Base-by-base conservation (phyloP, 2,888 invertebrate genomes). In the Drosophila multiciliata region DNA sequence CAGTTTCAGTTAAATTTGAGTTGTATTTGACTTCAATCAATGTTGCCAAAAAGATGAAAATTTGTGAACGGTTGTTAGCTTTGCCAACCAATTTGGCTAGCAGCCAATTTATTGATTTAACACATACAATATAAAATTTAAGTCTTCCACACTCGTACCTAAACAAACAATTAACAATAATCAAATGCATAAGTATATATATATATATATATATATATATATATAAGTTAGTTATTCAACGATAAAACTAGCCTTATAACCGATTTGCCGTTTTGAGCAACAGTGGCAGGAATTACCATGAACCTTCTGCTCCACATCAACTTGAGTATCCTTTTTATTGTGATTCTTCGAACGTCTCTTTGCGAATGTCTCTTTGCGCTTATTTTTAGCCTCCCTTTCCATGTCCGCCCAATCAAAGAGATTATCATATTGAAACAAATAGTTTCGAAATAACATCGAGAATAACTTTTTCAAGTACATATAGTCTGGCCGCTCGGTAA, bases 401-500 rank as follows among this genome's bases (percentile, higher is more conserved):
- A 74, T 35, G 7, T 68, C 55, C 11, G 76, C 72, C 86, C 86
- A 87, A 42, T 87, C 86, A 45, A 73, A 87, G 1, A 66, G 59
- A 26, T 69, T 71, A 32, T 87, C 89, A 9, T 54, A 53, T 1
- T 70, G 20, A 35, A 66, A 6, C 38, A n/a, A 52, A 8, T 63
- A 45, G 33, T 66, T 74, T 1, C 72, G 67, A 7, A 78, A 80
- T 0, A 89, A 49, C 9, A 65, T 42, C 50, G 70, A 73, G 23
- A 87, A 82, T 0, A 87, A 63, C 45, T 82, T 71, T 0, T 77
- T 73, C 59, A 89, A 35, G 17, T 80, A 89, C 9, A 65, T 17
- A 35, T 87, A 87, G 38, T 87, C 85, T 5, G 86, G 86, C 20
- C 75, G 75, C 26, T 87, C 80, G 4, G 33, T 53, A 12, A 89